Evolutionary conservation across 2,797 vertebrate genomes (phyloP), one percentile per base, ranked within the genome.

Genomic region (Poeciliopsis paucimaculata): DNA sequence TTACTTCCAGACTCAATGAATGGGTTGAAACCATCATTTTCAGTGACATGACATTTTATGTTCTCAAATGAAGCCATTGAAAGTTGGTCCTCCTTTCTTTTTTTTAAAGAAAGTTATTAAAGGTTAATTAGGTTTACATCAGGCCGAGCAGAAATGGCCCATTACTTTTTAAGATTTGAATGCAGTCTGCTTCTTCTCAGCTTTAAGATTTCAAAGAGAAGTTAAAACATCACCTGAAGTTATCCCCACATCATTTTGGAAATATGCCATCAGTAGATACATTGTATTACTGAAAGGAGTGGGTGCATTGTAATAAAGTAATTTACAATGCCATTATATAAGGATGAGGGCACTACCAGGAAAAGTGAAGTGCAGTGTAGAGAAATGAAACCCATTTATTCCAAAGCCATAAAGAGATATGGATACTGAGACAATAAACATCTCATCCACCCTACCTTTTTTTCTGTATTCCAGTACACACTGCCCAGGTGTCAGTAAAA

Each of bases 91-190:
- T 64, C 10, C 4, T 5, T 66, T 55, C 11, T 7, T 51, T 23
- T 77, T 53, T 76, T 36, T 66, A 5, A 20, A 36, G 68, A 60
- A 71, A 79, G 20, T 75, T 60, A 34, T 79, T 70, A 62, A 68
- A 79, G 71, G 73, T 85, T 62, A 77, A 81, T 77, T 62, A 62
- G 11, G 68, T 77, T 82, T 81, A 36, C 55, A 51, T 78, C 60
- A 71, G 77, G 26, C 43, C 70, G 26, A 73, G 72, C 76, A 79
- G 55, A 78, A 55, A 78, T 77, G 77, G 79, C 64, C 39, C 28
- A 78, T 6, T 72, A 62, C 76, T 78, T 74, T 64, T 47, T 26
- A 53, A 41, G 20, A 71, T 51, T 66, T 23, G 13, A 6, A 7
- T 46, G 77, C 31, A 51, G 20, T 60, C 49, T 13, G 36, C 41